Evolutionary conservation across 2,113 vertebrate species (phyloP).

Genomic region (Cranoglanis bouderius): DNA sequence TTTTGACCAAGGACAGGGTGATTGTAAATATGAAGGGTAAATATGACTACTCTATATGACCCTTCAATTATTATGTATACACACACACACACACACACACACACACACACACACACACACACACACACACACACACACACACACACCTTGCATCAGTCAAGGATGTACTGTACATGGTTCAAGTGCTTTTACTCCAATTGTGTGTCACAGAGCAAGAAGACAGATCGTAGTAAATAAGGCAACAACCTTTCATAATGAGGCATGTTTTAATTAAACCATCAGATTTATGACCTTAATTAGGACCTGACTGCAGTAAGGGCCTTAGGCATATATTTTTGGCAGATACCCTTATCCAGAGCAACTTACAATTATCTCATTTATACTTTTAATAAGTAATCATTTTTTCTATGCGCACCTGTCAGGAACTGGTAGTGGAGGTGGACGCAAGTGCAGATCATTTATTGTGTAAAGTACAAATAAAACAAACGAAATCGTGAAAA

Average conservation of each 20-base stretch:
- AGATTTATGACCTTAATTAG: neutral
- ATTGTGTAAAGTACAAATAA: neutral
- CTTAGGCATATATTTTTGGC: neutral
- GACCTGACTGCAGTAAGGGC: neutral
- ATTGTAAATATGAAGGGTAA: neutral
- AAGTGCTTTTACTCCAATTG: neutral
- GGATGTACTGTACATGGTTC: neutral
- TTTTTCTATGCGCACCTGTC: neutral
- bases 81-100: neutral
- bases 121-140: neutral
- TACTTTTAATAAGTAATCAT: neutral
- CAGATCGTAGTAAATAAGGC: neutral
- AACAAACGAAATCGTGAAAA: neutral
- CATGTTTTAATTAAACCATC: neutral
- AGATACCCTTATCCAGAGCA: too few relatives aligned
- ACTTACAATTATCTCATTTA: too few relatives aligned
- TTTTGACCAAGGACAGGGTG: neutral
- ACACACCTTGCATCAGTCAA: neutral
- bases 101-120: too few relatives aligned
- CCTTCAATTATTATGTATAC: neutral
- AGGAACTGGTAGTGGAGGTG: neutral
- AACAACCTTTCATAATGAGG: neutral
- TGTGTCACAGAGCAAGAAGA: constrained; percentile 3
- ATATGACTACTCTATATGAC: neutral
- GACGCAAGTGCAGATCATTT: neutral